Evolutionary conservation across 1,140 invertebrate species (phyloP).

Genomic region (Drosophila pseudoobscura): DNA sequence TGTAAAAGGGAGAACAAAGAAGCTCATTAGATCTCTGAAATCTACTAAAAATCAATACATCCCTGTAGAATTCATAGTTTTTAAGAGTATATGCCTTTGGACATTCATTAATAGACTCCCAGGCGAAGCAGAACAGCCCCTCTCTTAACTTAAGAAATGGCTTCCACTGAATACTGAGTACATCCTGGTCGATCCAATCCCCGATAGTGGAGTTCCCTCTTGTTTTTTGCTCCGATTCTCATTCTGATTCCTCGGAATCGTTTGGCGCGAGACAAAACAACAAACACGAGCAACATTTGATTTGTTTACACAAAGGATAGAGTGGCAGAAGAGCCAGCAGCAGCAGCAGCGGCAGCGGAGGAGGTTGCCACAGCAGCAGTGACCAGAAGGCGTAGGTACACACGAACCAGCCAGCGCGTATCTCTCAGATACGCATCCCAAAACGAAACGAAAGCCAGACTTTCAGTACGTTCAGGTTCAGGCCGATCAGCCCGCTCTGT

Average conservation of each 20-base stretch:
- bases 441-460: slow-evolving; percentile 14
- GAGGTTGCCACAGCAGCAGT: slow-evolving; percentile 45
- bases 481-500: slow-evolving; percentile 18
- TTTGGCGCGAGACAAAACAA: slow-evolving; percentile 53
- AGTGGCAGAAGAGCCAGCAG: not conserved
- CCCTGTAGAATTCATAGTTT: too few species aligned
- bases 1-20: too few species aligned
- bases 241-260: slow-evolving; percentile 24
- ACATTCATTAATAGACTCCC: too few species aligned
- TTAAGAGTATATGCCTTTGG: too few species aligned
- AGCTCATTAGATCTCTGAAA: too few species aligned
- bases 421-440: slow-evolving; percentile 60
- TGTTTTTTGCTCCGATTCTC: slow-evolving; percentile 6
- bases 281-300: slow-evolving; percentile 69
- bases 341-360: slow-evolving; percentile 18
- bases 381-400: slow-evolving; percentile 76
- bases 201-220: too few species aligned
- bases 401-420: slow-evolving; percentile 33
- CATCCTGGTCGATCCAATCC: too few species aligned
- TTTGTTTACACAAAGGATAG: slow-evolving; percentile 70
- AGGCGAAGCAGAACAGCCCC: too few species aligned
- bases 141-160: too few species aligned
- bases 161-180: too few species aligned
- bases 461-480: slow-evolving; percentile 23
- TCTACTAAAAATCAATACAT: not conserved